Evolutionary conservation across 2,113 vertebrate species (phyloP).

Genomic region (Macroglossus sobrinus): DNA sequence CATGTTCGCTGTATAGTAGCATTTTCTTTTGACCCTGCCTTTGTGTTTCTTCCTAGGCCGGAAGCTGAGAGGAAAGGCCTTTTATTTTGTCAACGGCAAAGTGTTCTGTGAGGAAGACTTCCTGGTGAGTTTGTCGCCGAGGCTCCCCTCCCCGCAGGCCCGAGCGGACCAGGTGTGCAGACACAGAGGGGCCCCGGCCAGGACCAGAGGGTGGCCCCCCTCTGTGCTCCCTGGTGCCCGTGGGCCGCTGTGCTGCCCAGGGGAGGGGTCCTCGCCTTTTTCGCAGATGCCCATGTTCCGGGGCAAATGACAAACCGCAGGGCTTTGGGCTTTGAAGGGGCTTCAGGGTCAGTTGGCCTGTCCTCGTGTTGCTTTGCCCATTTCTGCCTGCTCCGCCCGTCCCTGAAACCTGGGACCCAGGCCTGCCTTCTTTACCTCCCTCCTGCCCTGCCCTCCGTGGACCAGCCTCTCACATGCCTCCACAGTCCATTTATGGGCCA

Average conservation of each 20-base stretch:
- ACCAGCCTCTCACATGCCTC: no score
- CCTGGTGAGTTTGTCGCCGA: conserved; percentile 86
- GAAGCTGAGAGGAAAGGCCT: conserved; percentile 89
- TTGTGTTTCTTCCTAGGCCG: conserved; percentile 81
- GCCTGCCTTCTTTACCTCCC: background rate
- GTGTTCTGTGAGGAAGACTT: conserved; percentile 97
- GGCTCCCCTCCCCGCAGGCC: background rate
- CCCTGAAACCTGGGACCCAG: background rate
- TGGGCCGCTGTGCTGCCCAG: rapidly evolving
- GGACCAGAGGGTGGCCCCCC: background rate
- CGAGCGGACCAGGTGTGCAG: no score
- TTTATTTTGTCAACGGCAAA: conserved; percentile 90
- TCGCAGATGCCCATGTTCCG: rapidly evolving
- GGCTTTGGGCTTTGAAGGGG: background rate
- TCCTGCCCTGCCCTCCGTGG: no score
- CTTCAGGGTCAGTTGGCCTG: rapidly evolving
- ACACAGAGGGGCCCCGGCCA: rapidly evolving
- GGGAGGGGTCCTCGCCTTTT: background rate
- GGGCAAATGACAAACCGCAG: background rate
- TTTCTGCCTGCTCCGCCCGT: background rate
- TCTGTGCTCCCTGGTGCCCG: rapidly evolving
- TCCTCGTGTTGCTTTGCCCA: background rate
- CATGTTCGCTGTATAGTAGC: background rate
- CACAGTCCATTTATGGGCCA: background rate
- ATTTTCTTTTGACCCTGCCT: background rate